A percentile compares a stretch with the other conserved stretches of the same genome.
Conservation (phyloP, 2,888 invertebrate genomes). For the Tetropium fuscum region DNA sequence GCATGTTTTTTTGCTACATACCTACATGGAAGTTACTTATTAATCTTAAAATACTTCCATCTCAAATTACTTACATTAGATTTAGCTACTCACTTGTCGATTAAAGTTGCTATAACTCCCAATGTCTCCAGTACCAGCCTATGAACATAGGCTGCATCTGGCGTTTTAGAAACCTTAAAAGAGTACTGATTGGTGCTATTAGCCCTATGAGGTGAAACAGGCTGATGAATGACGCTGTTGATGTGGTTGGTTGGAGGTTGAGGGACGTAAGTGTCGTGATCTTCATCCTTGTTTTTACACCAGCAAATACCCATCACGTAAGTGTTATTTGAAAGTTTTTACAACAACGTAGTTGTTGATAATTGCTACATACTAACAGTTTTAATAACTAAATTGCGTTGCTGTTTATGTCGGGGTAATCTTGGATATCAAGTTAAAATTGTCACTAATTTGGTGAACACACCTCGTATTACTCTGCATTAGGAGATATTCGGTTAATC, state of each 20-base stretch:
- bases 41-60: too few species aligned
- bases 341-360: slow-evolving; percentile 32
- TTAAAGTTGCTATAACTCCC: slow-evolving; percentile 82
- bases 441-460: slow-evolving; percentile 41
- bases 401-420: slow-evolving; percentile 59
- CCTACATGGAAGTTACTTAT: too few species aligned
- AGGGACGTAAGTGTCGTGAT: slow-evolving; percentile 66
- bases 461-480: slow-evolving; percentile 38
- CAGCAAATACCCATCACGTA: slow-evolving; percentile 81
- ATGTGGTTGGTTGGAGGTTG: slow-evolving; percentile 48
- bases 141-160: slow-evolving; percentile 72
- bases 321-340: slow-evolving; percentile 26
- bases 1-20: too few species aligned
- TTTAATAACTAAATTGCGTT: slow-evolving; percentile 28
- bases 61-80: too few species aligned
- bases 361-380: slow-evolving; percentile 51
- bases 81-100: slow-evolving; percentile 87
- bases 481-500: slow-evolving; percentile 32
- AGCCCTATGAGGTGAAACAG: slow-evolving; percentile 55
- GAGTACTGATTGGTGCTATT: slow-evolving; percentile 51
- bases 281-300: slow-evolving; percentile 76
- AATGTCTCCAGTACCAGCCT: slow-evolving; percentile 84
- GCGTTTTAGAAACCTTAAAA: slow-evolving; percentile 48
- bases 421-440: slow-evolving; percentile 54
- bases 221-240: slow-evolving; percentile 38